These are phyloP conservation scores for Agrotis clavis DNA, from an alignment of 2,888 invertebrate genomes.

Conservation along the genomic window DNA sequence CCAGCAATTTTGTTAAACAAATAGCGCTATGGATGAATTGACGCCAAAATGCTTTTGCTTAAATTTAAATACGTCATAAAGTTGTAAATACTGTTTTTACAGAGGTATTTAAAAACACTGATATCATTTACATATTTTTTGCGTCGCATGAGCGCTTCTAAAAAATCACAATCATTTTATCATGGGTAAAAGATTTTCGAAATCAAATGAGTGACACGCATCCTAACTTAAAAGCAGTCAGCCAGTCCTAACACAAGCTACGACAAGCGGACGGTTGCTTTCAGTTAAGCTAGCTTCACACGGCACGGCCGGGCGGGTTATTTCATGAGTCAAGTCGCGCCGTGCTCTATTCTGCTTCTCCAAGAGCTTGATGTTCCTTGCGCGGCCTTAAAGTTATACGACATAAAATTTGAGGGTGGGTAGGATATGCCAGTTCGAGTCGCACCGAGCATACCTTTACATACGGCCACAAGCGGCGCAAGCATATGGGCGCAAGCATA, in stretches of 20 bases:
- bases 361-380: too few species aligned
- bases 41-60: slow-evolving; percentile 24
- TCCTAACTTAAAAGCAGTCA: not conserved
- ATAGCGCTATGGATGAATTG: slow-evolving; percentile 55
- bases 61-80: not conserved
- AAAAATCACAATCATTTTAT: not conserved
- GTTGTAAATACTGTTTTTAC: not conserved
- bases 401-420: too few species aligned
- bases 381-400: too few species aligned
- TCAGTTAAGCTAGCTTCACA: not conserved
- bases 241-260: not conserved
- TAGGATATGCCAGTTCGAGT: too few species aligned
- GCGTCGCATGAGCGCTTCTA: not conserved
- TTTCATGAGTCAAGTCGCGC: too few species aligned
- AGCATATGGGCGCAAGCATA: too few species aligned
- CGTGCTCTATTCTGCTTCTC: not conserved
- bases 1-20: slow-evolving; percentile 25
- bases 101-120: not conserved
- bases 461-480: too few species aligned
- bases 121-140: not conserved
- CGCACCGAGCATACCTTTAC: too few species aligned
- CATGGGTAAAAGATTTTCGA: not conserved
- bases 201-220: not conserved
- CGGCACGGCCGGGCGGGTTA: too few species aligned
- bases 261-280: not conserved